These are phyloP conservation scores for Cynaeus angustus DNA, from an alignment of 2,888 invertebrate species.

Conservation along the genomic window DNA sequence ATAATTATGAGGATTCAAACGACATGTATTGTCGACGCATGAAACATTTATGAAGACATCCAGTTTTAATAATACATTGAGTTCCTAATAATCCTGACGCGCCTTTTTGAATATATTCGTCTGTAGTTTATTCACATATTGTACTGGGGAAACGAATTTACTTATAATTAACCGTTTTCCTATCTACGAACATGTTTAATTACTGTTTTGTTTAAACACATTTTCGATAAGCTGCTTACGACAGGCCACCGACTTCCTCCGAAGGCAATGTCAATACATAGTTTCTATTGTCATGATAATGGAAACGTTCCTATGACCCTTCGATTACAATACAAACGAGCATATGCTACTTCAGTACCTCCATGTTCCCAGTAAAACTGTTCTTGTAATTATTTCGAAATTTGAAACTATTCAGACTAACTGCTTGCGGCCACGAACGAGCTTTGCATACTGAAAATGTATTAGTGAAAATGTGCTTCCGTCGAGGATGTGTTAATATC, in stretches of 20 bases:
- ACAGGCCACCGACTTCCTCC: conserved; percentile 27
- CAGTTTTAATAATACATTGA: conserved; percentile 33
- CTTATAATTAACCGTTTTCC: not conserved
- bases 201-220: not conserved
- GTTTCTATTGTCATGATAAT: conserved; percentile 49
- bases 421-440: conserved; percentile 4
- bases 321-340: conserved; percentile 46
- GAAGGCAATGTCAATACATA: conserved; percentile 9
- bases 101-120: conserved; percentile 11
- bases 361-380: not conserved
- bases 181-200: not conserved
- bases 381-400: conserved; percentile 29
- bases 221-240: conserved; percentile 35
- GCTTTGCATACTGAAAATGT: conserved; percentile 35
- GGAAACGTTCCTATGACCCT: conserved; percentile 46
- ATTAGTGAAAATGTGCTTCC: conserved; percentile 24
- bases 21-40: conserved; percentile 34
- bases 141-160: not conserved
- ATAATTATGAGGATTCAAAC: conserved; percentile 44
- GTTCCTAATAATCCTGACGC: conserved; percentile 30
- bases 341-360: conserved; percentile 29
- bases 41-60: conserved; percentile 47
- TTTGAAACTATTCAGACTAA: conserved; percentile 11
- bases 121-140: not conserved
- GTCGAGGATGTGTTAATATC: conserved; percentile 38